A percentile compares a stretch with the other conserved stretches of the same genome.
Conservation (phyloP, 2,888 invertebrate genomes). For the Halictus ligatus region DNA sequence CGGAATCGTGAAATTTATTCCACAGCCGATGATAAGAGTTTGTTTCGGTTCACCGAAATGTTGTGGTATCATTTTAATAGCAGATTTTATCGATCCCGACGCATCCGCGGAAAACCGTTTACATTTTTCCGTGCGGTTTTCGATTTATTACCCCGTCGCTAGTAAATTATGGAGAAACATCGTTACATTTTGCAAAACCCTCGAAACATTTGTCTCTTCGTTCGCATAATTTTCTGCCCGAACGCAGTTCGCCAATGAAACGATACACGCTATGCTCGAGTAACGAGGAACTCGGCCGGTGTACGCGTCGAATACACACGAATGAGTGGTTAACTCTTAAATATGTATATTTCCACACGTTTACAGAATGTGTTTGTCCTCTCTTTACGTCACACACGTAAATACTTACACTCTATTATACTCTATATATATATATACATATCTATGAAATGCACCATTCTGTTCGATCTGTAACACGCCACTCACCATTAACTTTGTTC, state of each 20-base stretch:
- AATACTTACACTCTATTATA: constrained; percentile 36
- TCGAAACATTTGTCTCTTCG: not conserved
- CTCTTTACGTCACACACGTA: constrained; percentile 51
- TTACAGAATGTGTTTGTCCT: constrained; percentile 60
- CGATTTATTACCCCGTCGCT: not conserved
- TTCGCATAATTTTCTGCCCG: not conserved
- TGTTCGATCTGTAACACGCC: constrained; percentile 27
- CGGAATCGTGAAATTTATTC: not conserved
- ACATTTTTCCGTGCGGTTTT: not conserved
- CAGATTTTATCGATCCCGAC: not conserved
- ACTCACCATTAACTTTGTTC: constrained; percentile 14
- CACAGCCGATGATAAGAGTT: not conserved
- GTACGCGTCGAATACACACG: constrained; percentile 20
- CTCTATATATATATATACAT: not conserved
- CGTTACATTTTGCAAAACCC: not conserved
- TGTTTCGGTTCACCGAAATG: not conserved
- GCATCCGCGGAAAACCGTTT: not conserved
- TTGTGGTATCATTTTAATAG: not conserved
- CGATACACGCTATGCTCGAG: constrained; percentile 1
- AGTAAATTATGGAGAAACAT: not conserved
- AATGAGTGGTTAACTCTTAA: constrained; percentile 45
- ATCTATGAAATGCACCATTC: constrained; percentile 41
- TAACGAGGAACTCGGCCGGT: constrained; percentile 3
- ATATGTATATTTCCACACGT: constrained; percentile 61
- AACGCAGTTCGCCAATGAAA: not conserved